Base-by-base conservation (phyloP, 1,140 invertebrate species). In the Cotesia typhae region DNA sequence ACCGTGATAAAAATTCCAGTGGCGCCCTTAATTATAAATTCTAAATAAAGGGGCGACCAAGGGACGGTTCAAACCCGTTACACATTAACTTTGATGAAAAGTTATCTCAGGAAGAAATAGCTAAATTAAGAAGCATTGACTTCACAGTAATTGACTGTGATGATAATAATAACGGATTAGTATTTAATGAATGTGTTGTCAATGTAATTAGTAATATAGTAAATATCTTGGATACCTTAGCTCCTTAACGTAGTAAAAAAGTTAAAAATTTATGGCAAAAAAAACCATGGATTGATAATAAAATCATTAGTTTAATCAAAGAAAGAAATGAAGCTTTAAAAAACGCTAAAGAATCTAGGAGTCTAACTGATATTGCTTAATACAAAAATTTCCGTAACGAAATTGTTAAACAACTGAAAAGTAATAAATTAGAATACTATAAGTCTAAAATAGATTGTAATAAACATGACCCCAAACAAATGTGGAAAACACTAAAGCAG, bases 351-450 rank as follows among this genome's bases (percentile, higher is more conserved):
- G 2, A 10, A 7, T 10, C 53, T 10, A 55, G 17, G 4, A 55
- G 12, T 10, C 4, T 10, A 55, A 14, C 4, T 55, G 53, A 55
- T 55, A 55, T 55, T 1, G 4, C 4, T n/a, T 17, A 17, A 17
- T 55, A 55, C 12, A 55, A 55, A 12, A 55, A 5, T 4, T 55
- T 55, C 1, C 53, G 53, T 14, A 55, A 55, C 12, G 12, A 55
- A 7, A 5, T 55, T 55, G 53, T 55, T 55, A 17, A 55, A 17
- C 12, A 10, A 17, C 7, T 55, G 7, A 55, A 17, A 17, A 55
- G 53, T 12, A 14, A n/a, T 55, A n/a, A 55, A 55, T 17, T 55
- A 55, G 12, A 55, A 55, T n/a, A 55, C 12, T 55, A 55, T 55
- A 12, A 55, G 12, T 10, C 53, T 7, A 5, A 55, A 55, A 55